Percentiles rank a stretch among this genome's conserved stretches.
Evolutionary conservation across 2,113 vertebrate genomes (phyloP).

Genomic region (Tyto alba): DNA sequence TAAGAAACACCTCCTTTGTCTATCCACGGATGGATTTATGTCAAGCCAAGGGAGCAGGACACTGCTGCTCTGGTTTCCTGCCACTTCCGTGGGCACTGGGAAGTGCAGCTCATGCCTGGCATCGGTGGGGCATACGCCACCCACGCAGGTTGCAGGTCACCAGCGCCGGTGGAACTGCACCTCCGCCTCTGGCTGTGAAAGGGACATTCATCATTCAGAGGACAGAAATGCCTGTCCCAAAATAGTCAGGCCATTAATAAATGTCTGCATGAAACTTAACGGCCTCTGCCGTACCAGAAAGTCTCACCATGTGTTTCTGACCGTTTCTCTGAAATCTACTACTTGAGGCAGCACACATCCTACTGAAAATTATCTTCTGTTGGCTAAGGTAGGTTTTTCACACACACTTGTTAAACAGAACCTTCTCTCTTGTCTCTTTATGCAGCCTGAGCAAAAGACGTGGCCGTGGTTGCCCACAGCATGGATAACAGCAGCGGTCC

Average conservation of each 20-base stretch:
- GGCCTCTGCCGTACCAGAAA: neutral
- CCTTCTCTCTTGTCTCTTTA: constrained; percentile 30
- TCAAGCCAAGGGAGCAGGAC: neutral
- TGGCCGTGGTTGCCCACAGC: constrained; percentile 64
- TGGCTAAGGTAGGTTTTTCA: neutral
- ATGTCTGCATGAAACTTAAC: neutral
- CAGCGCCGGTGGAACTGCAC: neutral
- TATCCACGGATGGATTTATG: neutral
- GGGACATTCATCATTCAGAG: neutral
- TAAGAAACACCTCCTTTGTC: neutral
- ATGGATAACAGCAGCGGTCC: constrained; percentile 62
- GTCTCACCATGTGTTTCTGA: fast-evolving
- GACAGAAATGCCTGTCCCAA: neutral
- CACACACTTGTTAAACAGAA: neutral
- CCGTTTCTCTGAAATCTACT: neutral
- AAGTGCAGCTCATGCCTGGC: neutral
- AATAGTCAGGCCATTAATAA: too few species aligned
- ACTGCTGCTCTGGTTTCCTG: neutral
- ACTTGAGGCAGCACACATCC: too few species aligned
- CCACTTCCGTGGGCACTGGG: fast-evolving
- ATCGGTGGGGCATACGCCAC: neutral
- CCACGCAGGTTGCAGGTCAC: neutral
- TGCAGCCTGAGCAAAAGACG: constrained; percentile 26
- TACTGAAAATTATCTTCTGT: neutral
- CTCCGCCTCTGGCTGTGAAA: neutral